Evolutionary conservation across 1,140 invertebrate species (phyloP).

Genomic region (Formica exsecta): DNA sequence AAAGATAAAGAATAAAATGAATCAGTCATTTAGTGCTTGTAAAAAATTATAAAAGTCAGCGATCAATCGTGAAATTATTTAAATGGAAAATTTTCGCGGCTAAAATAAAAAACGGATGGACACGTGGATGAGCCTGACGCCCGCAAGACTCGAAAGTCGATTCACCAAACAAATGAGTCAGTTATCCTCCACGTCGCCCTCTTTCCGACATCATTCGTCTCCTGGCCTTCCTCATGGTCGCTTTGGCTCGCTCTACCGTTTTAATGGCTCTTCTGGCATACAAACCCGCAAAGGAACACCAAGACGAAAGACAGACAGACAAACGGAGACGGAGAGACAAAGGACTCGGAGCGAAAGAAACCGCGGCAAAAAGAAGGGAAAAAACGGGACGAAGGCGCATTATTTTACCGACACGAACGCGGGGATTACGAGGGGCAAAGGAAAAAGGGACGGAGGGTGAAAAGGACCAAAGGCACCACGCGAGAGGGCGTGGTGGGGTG

Average conservation of each 20-base stretch:
- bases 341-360: slow-evolving; percentile 61
- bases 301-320: slow-evolving; percentile 57
- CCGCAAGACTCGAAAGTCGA: slow-evolving; percentile 73
- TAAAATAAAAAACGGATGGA: slow-evolving; percentile 39
- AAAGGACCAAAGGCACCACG: slow-evolving; percentile 68
- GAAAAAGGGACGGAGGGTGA: slow-evolving; percentile 6
- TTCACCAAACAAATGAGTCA: slow-evolving; percentile 81
- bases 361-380: slow-evolving; percentile 56
- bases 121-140: slow-evolving; percentile 44
- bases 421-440: slow-evolving; percentile 50
- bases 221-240: slow-evolving; percentile 61
- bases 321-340: slow-evolving; percentile 57
- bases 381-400: slow-evolving; percentile 34
- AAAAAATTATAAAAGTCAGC: background rate
- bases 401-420: slow-evolving; percentile 67
- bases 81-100: background rate
- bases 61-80: background rate
- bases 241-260: slow-evolving; percentile 64
- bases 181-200: slow-evolving; percentile 68
- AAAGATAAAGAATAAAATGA: background rate
- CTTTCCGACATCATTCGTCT: slow-evolving; percentile 58
- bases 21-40: background rate
- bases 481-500: slow-evolving; percentile 79
- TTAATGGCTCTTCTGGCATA: slow-evolving; percentile 74
- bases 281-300: slow-evolving; percentile 54